Evolutionary conservation across 2,797 vertebrate genomes (phyloP).

Genomic region (Babyrousa celebensis): DNA sequence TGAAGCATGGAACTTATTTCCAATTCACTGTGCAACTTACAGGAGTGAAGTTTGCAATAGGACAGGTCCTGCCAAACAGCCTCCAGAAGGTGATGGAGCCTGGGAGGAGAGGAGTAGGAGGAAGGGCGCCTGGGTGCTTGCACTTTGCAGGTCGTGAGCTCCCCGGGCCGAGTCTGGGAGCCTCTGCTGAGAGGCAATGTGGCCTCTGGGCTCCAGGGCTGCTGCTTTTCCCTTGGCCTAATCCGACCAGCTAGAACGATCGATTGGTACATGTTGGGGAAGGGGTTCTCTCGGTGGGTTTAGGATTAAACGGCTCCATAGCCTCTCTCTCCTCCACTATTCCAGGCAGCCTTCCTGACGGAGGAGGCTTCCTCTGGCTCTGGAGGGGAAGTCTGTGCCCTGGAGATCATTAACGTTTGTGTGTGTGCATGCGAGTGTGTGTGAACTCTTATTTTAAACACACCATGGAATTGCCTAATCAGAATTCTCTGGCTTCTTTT

Average conservation of each 20-base stretch:
- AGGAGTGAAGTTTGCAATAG: constrained; percentile 91
- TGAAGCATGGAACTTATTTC: neutral
- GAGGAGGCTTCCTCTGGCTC: neutral
- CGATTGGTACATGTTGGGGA: neutral
- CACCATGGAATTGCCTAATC: neutral
- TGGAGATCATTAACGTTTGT: neutral
- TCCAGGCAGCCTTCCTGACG: neutral
- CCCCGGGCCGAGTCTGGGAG: neutral
- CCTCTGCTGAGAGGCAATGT: fast-evolving
- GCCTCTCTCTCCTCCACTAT: neutral
- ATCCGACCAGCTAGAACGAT: neutral
- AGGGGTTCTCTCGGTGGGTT: neutral
- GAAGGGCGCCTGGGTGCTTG: fast-evolving
- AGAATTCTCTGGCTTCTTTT: neutral
- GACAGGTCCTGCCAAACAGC: constrained; percentile 87
- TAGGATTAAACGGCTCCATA: neutral
- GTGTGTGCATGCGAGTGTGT: too few relatives aligned
- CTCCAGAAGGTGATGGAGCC: constrained; percentile 92
- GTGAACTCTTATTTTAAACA: neutral
- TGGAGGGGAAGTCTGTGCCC: neutral
- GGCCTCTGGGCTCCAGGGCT: neutral
- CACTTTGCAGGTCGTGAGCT: fast-evolving
- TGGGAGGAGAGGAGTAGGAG: neutral
- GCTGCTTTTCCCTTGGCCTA: neutral
- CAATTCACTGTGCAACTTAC: constrained; percentile 82